These are phyloP conservation scores for Cyrtonyx montezumae DNA, from an alignment of 2,113 vertebrate species.

Conservation along the genomic window DNA sequence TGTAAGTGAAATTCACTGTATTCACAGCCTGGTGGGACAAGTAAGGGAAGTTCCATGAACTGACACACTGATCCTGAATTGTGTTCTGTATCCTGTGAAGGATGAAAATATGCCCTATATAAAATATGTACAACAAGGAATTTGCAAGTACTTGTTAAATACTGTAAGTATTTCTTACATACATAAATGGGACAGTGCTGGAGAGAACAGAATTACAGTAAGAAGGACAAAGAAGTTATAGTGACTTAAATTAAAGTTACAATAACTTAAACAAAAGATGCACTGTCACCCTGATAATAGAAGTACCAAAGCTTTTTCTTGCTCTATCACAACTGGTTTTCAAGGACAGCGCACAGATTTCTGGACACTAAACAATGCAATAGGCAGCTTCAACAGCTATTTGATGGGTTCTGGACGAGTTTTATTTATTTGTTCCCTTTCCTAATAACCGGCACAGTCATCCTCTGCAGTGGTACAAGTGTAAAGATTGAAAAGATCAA, in stretches of 20 bases:
- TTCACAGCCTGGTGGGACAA: neutral
- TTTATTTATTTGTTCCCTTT: neutral
- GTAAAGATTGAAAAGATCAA: constrained; percentile 38
- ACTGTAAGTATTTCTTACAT: neutral
- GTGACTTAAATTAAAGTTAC: neutral
- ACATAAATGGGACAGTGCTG: neutral
- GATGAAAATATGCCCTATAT: neutral
- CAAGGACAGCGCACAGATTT: neutral
- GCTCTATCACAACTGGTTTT: neutral
- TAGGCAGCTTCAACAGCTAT: neutral
- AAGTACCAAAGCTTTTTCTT: neutral
- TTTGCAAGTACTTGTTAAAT: neutral
- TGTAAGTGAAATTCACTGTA: neutral
- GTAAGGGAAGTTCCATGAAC: neutral
- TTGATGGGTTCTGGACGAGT: neutral
- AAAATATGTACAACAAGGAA: neutral
- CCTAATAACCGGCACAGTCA: neutral
- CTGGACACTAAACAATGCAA: neutral
- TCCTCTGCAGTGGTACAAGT: constrained; percentile 42
- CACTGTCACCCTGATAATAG: neutral
- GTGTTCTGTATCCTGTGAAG: neutral
- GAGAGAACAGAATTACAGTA: neutral
- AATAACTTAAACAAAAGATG: neutral
- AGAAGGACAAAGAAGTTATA: neutral
- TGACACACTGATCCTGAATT: neutral